Conservation (phyloP, 2,113 vertebrate species). For the Microcebus griseorufus region DNA sequence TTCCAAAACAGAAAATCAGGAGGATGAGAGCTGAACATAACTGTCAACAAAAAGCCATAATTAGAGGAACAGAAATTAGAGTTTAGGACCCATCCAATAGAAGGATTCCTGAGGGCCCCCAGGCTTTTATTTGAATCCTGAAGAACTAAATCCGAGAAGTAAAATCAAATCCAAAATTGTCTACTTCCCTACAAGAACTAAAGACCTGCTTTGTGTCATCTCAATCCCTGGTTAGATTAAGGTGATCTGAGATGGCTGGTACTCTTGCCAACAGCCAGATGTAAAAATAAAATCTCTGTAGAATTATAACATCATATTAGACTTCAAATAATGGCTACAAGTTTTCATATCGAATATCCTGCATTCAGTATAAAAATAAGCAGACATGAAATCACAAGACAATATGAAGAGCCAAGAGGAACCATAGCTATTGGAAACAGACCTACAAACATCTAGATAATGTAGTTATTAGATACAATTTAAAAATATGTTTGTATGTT, state of each 20-base stretch:
- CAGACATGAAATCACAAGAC: background rate
- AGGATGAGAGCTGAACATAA: background rate
- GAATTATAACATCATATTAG: background rate
- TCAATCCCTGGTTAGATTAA: background rate
- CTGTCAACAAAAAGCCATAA: background rate
- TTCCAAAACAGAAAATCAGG: background rate
- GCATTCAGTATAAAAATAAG: background rate
- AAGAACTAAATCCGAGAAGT: background rate
- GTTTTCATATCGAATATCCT: background rate
- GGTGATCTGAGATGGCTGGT: too few species aligned
- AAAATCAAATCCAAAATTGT: background rate
- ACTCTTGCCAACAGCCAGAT: background rate
- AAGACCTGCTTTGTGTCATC: background rate
- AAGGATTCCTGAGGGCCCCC: background rate
- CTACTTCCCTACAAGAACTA: too few species aligned
- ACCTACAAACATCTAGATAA: background rate
- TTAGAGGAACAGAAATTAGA: background rate
- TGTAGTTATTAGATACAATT: background rate
- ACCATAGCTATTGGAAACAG: background rate
- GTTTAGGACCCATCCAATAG: background rate
- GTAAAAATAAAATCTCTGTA: background rate
- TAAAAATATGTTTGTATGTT: background rate
- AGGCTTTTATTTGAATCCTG: background rate
- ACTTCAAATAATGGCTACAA: background rate
- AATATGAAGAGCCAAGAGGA: background rate